Evolutionary conservation across 2,888 invertebrate species (phyloP), one percentile per base, ranked within the genome.

Genomic region (Drosophila anomalata): DNA sequence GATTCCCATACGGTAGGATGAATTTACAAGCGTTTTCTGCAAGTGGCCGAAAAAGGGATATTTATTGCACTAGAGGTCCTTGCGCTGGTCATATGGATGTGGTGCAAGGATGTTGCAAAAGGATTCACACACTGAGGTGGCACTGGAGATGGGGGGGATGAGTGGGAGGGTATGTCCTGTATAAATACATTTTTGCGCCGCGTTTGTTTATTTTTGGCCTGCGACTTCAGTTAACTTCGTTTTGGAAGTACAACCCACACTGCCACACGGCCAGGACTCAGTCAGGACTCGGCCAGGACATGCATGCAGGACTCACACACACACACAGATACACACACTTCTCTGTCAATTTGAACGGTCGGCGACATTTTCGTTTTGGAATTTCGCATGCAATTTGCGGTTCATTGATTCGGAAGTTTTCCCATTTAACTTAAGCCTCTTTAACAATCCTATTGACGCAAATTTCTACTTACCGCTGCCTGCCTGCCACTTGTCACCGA

Each of bases 401-500:
- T 87, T 90, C 91, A 91, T 88, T 91, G 91, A 89, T 76, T 90
- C 82, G 89, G 90, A 91, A 91, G 89, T 90, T 91, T 91, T 91
- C 87, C 89, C 91, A 91, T 91, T 91, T 90, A 91, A 90, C 85
- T 88, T 91, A 91, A 91, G 91, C 91, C 91, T 90, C 91, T 91
- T 91, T 90, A 90, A 87, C 79, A 88, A 88, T 90, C 85, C 89
- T 88, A 88, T 84, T 87, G 89, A 84, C 87, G 81, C 82, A 88
- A 88, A 89, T 88, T 89, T 84, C 88, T 78, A 88, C 84, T 88
- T 84, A 87, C 88, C 78, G 68, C 59, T 73, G 59, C 68, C 54
- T 26, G 55, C 60, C 58, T 26, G 55, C 60, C 58, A 63, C 74
- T 71, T 56, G 68, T 60, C 50, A 54, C 67, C 24, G 47, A 11